Conservation (phyloP, 2,113 vertebrate species). For the Nesospiza acunhae region DNA sequence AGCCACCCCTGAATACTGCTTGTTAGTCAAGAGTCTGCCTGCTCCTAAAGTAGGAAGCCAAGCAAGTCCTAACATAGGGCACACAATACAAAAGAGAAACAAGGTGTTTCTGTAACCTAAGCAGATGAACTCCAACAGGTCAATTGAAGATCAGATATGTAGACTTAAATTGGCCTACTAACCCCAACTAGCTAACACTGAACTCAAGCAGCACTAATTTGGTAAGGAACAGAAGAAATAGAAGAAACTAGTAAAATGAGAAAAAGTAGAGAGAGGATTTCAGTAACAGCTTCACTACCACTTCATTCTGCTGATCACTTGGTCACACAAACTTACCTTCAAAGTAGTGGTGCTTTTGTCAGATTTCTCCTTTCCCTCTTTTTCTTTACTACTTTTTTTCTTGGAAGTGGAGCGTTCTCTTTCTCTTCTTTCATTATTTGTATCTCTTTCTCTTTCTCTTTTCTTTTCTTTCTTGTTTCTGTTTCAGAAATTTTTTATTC, state of each 20-base stretch:
- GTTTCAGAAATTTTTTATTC: conserved; percentile 13
- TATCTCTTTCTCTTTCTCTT: conserved; percentile 76
- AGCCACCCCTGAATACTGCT: neutral
- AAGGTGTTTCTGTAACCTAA: neutral
- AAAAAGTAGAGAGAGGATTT: neutral
- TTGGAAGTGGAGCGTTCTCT: conserved; percentile 81
- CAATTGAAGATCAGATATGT: neutral
- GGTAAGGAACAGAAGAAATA: neutral
- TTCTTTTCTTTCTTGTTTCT: conserved; percentile 89
- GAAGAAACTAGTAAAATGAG: neutral
- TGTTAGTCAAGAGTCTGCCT: neutral
- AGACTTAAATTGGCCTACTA: neutral
- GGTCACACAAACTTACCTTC: conserved; percentile 66
- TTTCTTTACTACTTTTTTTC: conserved; percentile 85
- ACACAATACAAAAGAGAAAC: neutral
- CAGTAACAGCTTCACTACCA: neutral
- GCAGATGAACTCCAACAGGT: neutral
- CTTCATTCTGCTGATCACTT: neutral
- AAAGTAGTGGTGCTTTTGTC: conserved; percentile 66
- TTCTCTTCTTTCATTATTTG: conserved; percentile 81
- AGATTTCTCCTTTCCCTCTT: conserved; percentile 76
- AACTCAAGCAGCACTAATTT: neutral
- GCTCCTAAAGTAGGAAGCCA: neutral
- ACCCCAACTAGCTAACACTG: neutral
- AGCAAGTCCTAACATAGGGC: neutral